Conservation (phyloP, 2,888 invertebrate genomes). For the Periphyllus acericola region DNA sequence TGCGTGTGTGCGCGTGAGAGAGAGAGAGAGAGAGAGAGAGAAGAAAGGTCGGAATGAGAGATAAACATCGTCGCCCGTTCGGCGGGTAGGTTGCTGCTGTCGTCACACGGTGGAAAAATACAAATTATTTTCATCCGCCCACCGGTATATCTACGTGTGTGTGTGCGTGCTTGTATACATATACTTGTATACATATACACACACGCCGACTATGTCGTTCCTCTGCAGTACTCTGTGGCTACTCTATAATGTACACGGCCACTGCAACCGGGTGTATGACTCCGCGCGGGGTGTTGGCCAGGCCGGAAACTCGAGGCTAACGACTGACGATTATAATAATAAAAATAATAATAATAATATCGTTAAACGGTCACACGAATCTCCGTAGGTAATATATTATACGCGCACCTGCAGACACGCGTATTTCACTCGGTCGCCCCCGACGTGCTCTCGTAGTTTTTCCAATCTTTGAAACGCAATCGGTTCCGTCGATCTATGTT, state of each 20-base stretch:
- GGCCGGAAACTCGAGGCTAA: slow-evolving; percentile 27
- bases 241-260: too few relatives aligned
- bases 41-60: neutral
- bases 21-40: neutral
- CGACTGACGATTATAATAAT: neutral
- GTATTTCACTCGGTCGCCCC: too few relatives aligned
- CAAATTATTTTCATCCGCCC: slow-evolving; percentile 60
- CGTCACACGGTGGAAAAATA: slow-evolving; percentile 58
- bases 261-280: neutral
- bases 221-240: neutral
- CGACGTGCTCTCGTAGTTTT: too few relatives aligned
- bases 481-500: too few relatives aligned
- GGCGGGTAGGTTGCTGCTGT: slow-evolving; percentile 13
- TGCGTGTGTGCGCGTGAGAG: too few relatives aligned
- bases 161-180: neutral
- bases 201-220: neutral
- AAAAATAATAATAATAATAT: neutral
- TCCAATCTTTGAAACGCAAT: too few relatives aligned
- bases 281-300: slow-evolving; percentile 17
- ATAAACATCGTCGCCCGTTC: slow-evolving; percentile 56
- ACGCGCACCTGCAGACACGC: too few relatives aligned
- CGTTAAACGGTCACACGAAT: slow-evolving; percentile 32
- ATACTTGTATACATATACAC: neutral
- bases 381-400: neutral
- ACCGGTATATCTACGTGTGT: neutral